Conservation (phyloP, 37 sponge, comb jelly and placozoan genomes). For the Chondrilla cf. caribensis region DNA sequence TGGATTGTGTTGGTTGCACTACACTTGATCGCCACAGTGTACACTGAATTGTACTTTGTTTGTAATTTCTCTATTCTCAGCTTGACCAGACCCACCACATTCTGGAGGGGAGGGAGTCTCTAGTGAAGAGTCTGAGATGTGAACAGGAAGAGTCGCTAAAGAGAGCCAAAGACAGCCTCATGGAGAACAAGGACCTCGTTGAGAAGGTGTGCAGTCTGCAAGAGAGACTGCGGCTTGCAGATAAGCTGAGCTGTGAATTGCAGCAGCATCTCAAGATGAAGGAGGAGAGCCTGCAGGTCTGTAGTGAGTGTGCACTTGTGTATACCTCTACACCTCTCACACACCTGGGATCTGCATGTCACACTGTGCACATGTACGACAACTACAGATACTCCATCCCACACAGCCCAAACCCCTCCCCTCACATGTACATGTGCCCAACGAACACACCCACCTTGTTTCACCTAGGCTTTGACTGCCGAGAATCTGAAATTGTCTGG, state of each 20-base stretch:
- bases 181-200: not conserved
- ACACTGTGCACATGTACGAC: no score
- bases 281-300: slow-evolving; percentile 8
- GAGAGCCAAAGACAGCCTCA: no score
- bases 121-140: not conserved
- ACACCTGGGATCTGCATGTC: no score
- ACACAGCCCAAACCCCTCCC: no score
- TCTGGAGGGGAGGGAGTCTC: not conserved
- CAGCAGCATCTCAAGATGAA: not conserved
- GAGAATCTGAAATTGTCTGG: not conserved
- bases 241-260: not conserved
- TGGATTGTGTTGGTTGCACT: no score
- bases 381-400: no score
- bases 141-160: not conserved
- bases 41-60: no score
- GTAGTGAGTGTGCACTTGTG: no score
- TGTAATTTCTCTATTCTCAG: no score
- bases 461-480: not conserved
- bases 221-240: not conserved
- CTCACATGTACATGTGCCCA: no score
- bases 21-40: no score
- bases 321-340: no score
- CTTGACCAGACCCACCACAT: not conserved
- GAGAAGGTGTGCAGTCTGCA: not conserved
- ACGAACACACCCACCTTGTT: not conserved